A percentile compares a stretch with the other conserved stretches of the same genome.
phyloP scores from a whole-genome alignment of 2,113 vertebrate species.

The Illadopsis cleaveri region DNA sequence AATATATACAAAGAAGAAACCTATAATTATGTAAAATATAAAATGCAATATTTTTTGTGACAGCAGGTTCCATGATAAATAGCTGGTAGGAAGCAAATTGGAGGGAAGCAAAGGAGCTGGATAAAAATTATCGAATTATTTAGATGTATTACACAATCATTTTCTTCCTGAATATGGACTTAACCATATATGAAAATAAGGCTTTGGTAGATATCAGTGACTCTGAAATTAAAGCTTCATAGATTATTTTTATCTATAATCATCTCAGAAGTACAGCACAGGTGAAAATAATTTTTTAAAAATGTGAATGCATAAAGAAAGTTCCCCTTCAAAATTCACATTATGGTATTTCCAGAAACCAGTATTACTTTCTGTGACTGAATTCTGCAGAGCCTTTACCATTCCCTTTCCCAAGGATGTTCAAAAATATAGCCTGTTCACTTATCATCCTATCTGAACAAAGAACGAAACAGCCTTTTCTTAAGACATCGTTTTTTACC shows the following conservation, averaged over 20 bases:
- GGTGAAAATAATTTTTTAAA: not conserved
- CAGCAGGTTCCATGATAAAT: not conserved
- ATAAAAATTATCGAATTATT: not conserved
- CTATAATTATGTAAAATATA: not conserved
- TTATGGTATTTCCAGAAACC: not conserved
- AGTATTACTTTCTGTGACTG: not conserved
- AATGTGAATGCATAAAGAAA: not conserved
- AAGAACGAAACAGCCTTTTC: not conserved
- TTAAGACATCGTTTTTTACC: slow-evolving; percentile 11
- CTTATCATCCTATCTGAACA: not conserved
- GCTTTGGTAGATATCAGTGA: not conserved
- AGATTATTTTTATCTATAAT: not conserved
- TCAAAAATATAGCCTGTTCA: not conserved
- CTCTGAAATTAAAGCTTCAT: not conserved
- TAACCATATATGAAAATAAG: not conserved
- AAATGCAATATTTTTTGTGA: not conserved
- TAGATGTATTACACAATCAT: not conserved
- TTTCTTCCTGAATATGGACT: not conserved
- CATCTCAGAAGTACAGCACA: not conserved
- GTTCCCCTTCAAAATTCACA: not conserved
- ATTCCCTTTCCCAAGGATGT: not conserved
- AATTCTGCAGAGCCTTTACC: not conserved
- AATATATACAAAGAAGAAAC: not conserved
- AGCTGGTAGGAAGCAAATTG: not conserved
- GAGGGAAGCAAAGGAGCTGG: not conserved